phyloP scores from a whole-genome alignment of 2,888 invertebrate species.

The Marasmarcha lunaedactyla region DNA sequence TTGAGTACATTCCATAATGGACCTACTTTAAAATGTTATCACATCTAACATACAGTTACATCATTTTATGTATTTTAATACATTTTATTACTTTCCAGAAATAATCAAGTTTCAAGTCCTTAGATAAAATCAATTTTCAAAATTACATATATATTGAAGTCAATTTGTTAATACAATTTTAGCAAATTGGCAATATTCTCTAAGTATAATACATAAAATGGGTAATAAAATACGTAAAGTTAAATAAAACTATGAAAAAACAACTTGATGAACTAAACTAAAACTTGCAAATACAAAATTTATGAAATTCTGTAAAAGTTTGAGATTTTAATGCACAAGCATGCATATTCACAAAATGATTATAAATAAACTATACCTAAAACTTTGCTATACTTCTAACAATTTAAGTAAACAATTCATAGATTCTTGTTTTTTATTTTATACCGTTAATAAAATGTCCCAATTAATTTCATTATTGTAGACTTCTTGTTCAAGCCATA shows the following conservation, averaged over 20 bases:
- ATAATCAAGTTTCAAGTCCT: background rate
- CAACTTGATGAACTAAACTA: background rate
- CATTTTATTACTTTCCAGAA: background rate
- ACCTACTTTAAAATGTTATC: too few species aligned
- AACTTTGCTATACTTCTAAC: background rate
- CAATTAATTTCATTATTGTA: constrained; percentile 87
- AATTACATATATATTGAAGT: background rate
- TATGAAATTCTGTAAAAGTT: background rate
- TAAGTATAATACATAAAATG: background rate
- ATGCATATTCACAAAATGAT: constrained; percentile 1
- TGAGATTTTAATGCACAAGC: constrained; percentile 1
- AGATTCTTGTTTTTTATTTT: constrained; percentile 16
- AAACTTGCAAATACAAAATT: background rate
- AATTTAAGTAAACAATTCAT: background rate
- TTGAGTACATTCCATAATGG: background rate
- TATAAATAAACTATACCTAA: background rate
- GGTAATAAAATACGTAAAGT: background rate
- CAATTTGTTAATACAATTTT: background rate
- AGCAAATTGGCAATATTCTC: background rate
- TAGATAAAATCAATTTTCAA: background rate
- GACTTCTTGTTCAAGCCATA: constrained; percentile 97
- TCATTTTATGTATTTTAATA: background rate
- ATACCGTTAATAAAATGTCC: constrained; percentile 68
- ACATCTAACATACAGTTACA: background rate
- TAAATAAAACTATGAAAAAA: background rate